phyloP scores from a whole-genome alignment of 2,113 vertebrate species.

The Macroglossus sobrinus region DNA sequence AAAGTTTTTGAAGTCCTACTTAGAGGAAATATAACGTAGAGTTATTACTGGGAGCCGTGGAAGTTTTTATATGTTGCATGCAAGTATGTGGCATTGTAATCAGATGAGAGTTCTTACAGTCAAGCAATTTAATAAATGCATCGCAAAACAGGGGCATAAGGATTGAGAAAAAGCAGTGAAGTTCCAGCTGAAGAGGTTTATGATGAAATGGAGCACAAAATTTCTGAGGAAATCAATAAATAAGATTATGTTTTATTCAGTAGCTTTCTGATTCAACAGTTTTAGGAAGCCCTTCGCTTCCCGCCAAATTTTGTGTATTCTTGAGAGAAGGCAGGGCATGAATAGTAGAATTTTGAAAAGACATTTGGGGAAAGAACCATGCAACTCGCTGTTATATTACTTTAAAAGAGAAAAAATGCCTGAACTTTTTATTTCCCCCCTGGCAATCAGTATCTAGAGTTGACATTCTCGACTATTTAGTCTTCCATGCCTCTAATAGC shows the following conservation, averaged over 20 bases:
- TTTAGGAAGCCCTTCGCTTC: constrained; percentile 38
- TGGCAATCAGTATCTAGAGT: not conserved
- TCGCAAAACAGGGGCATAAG: not conserved
- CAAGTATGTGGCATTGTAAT: constrained; percentile 29
- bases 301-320: not conserved
- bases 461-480: not conserved
- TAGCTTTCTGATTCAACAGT: constrained; percentile 49
- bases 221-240: constrained; percentile 59
- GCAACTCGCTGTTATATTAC: not conserved
- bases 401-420: not conserved
- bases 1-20: constrained; percentile 10
- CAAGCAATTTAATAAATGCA: constrained; percentile 38
- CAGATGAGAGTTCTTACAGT: constrained; percentile 48
- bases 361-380: not conserved
- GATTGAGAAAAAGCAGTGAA: constrained; percentile 8
- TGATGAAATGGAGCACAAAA: not conserved
- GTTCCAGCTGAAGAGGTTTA: constrained; percentile 25
- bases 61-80: not conserved
- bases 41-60: not conserved
- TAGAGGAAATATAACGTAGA: not conserved
- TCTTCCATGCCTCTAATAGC: not conserved
- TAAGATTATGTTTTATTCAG: constrained; percentile 33
- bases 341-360: constrained; percentile 33
- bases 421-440: not conserved
- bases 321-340: not conserved